Conservation (phyloP, 2,888 invertebrate genomes). For the Ferrisia virgata region DNA sequence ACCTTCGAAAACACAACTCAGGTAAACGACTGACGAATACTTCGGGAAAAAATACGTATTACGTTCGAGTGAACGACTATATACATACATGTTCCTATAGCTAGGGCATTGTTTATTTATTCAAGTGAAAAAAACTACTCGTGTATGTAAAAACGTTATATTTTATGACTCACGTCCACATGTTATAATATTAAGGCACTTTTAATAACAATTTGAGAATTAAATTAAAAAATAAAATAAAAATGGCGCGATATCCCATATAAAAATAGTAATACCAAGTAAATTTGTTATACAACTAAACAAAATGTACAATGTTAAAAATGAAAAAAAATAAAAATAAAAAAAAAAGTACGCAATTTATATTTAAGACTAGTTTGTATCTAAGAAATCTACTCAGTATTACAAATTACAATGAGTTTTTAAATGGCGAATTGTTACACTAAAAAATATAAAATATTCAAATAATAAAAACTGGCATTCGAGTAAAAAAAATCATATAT, state of each 20-base stretch:
- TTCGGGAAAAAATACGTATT: no score
- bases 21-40: no score
- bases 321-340: background rate
- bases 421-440: background rate
- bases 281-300: background rate
- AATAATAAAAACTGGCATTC: background rate
- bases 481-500: background rate
- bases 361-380: slow-evolving; percentile 18
- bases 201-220: background rate
- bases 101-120: no score
- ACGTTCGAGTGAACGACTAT: no score
- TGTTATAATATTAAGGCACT: slow-evolving; percentile 19
- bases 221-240: slow-evolving; percentile 10
- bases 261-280: slow-evolving; percentile 4
- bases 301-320: slow-evolving; percentile 4
- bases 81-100: no score
- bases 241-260: background rate
- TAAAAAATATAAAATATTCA: background rate
- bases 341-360: background rate
- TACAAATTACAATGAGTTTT: background rate
- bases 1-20: no score
- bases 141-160: background rate
- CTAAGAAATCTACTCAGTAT: background rate
- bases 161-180: background rate
- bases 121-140: background rate